These are phyloP conservation scores for Lepas anatifera DNA, from an alignment of 2,888 invertebrate species.

Conservation along the genomic window DNA sequence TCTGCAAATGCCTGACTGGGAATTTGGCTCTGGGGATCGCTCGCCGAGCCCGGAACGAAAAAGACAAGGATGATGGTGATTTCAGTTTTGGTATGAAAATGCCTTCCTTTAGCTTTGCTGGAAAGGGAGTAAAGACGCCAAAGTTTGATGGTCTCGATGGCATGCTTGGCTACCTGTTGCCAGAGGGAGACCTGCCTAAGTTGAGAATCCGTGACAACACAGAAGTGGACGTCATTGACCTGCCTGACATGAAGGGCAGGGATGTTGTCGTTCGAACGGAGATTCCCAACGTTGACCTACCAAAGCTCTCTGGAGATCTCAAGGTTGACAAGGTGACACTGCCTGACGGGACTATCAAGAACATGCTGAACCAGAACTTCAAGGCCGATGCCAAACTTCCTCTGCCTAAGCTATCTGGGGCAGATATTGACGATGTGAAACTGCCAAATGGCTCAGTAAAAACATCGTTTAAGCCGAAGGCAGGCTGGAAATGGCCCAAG, in stretches of 20 bases:
- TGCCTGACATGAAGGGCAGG: not conserved
- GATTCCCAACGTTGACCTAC: not conserved
- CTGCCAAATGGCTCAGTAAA: not conserved
- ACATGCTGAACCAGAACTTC: conserved; percentile 4
- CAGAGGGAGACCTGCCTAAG: not conserved
- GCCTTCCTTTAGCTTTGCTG: not conserved
- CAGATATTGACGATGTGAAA: not conserved
- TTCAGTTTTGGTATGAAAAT: no score
- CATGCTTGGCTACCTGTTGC: not conserved
- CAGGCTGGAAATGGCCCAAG: not conserved
- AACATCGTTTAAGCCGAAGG: not conserved
- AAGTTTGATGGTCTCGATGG: not conserved
- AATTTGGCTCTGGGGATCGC: no score
- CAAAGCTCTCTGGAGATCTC: not conserved
- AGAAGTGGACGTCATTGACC: not conserved
- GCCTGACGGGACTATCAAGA: not conserved
- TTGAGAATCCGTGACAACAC: not conserved
- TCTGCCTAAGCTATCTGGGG: not conserved
- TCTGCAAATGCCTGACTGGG: no score
- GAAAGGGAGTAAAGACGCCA: not conserved
- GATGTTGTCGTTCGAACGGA: not conserved
- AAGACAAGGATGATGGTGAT: no score
- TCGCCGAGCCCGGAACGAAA: no score
- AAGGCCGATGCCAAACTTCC: not conserved
- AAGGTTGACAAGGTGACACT: not conserved